phyloP scores from a whole-genome alignment of 1,140 invertebrate genomes.

The Orius insidiosus region DNA sequence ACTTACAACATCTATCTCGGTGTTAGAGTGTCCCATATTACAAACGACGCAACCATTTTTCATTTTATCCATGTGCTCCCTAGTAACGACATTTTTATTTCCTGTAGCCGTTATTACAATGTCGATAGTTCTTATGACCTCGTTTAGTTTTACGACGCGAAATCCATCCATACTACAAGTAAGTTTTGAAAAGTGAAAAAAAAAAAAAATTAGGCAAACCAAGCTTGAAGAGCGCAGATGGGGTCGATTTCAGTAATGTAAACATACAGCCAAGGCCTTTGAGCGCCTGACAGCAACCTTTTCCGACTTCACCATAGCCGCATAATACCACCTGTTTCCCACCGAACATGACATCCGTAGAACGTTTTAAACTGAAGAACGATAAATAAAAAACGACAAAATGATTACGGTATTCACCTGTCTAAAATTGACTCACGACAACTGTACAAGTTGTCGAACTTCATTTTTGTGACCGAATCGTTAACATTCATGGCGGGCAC shows the following conservation, averaged over 20 bases:
- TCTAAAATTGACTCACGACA: constrained; percentile 78
- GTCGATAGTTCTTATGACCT: constrained; percentile 84
- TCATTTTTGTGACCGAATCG: constrained; percentile 97
- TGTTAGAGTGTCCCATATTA: constrained; percentile 98
- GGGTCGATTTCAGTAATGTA: constrained; percentile 97
- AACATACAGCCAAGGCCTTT: constrained; percentile 87
- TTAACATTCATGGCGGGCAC: constrained; percentile 99
- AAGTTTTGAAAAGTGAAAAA: constrained; percentile 3
- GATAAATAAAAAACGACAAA: constrained; percentile 21
- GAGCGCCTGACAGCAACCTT: constrained; percentile 88
- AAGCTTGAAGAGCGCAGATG: constrained; percentile 92
- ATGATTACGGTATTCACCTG: constrained; percentile 39
- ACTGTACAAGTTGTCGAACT: constrained; percentile 92
- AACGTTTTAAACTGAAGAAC: constrained; percentile 79
- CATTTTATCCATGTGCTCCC: constrained; percentile 93
- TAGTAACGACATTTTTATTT: constrained; percentile 89
- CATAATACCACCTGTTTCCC: constrained; percentile 93
- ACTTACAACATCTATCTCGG: constrained; percentile 89
- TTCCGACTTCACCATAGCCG: constrained; percentile 96
- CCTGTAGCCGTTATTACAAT: constrained; percentile 91
- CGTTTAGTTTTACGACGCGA: constrained; percentile 84
- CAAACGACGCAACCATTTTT: constrained; percentile 92
- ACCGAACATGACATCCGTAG: constrained; percentile 95
- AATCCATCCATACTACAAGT: constrained; percentile 89
- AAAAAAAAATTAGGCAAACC: constrained; percentile 32